These are phyloP conservation scores for Porites rus DNA, from an alignment of 92 coral and sea anemone species.

Conservation along the genomic window DNA sequence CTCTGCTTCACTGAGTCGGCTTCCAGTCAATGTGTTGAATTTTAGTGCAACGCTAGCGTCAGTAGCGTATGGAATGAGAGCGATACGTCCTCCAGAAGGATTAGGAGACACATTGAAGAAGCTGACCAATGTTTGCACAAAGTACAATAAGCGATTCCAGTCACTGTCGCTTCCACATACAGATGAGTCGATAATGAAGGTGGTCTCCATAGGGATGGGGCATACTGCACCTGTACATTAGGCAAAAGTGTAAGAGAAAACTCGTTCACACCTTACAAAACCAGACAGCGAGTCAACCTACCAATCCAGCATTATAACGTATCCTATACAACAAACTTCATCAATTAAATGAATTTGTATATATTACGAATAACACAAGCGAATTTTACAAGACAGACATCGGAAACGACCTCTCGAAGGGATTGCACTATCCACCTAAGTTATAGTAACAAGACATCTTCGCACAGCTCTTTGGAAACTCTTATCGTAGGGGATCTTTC, in stretches of 20 bases:
- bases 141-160: conserved; percentile 67
- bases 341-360: no score
- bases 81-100: conserved; percentile 63
- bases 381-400: no score
- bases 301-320: no score
- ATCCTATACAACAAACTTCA: no score
- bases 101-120: conserved; percentile 62
- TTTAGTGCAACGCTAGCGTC: conserved; percentile 62
- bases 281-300: no score
- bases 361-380: no score
- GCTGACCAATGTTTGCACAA: conserved; percentile 63
- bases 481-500: no score
- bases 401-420: no score
- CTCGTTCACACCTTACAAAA: no score
- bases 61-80: conserved; percentile 56
- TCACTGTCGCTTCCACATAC: conserved; percentile 75
- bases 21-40: conserved; percentile 73
- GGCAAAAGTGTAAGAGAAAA: background rate
- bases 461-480: no score
- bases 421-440: no score
- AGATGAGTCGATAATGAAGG: conserved; percentile 82
- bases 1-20: conserved; percentile 53
- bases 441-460: no score
- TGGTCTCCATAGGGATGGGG: conserved; percentile 75
- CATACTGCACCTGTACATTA: conserved; percentile 52